A percentile compares a stretch with the other conserved stretches of the same genome.
Conservation (phyloP, 2,797 vertebrate genomes). For the Gymnoscopelus microlampas region DNA sequence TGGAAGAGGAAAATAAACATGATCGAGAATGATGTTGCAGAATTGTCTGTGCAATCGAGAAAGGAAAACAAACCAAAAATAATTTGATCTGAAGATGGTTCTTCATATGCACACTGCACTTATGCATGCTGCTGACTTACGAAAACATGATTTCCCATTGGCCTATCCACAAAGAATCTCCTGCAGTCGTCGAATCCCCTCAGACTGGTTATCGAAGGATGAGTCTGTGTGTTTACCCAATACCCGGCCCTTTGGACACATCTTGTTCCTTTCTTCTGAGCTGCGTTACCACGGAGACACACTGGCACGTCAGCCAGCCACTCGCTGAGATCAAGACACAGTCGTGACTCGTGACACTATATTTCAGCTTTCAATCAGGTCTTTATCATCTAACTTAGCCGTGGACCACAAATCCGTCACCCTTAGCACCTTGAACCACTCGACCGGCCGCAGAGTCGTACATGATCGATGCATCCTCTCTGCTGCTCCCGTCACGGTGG, state of each 20-base stretch:
- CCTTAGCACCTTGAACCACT: conserved; percentile 39
- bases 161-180: neutral
- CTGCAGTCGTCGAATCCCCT: neutral
- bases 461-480: conserved; percentile 65
- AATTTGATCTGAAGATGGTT: conserved; percentile 13
- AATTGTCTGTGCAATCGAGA: conserved; percentile 24
- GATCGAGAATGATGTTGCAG: conserved; percentile 34
- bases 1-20: conserved; percentile 39
- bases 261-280: conserved; percentile 13
- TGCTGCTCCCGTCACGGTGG: conserved; percentile 38
- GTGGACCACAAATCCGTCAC: conserved; percentile 43
- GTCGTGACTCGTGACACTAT: neutral
- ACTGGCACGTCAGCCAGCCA: neutral
- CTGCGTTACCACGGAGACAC: neutral
- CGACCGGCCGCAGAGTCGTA: conserved; percentile 38
- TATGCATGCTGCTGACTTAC: neutral
- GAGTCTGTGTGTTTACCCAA: neutral
- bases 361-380: conserved; percentile 59
- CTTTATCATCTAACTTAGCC: conserved; percentile 50
- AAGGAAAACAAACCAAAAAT: conserved; percentile 27
- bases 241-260: neutral
- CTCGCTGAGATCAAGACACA: conserved; percentile 21
- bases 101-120: neutral
- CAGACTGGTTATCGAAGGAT: neutral
- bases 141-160: conserved; percentile 12